Evolutionary conservation across 2,797 vertebrate species (phyloP), one percentile per base, ranked within the genome.

Genomic region (Coregonus ussuriensis): DNA sequence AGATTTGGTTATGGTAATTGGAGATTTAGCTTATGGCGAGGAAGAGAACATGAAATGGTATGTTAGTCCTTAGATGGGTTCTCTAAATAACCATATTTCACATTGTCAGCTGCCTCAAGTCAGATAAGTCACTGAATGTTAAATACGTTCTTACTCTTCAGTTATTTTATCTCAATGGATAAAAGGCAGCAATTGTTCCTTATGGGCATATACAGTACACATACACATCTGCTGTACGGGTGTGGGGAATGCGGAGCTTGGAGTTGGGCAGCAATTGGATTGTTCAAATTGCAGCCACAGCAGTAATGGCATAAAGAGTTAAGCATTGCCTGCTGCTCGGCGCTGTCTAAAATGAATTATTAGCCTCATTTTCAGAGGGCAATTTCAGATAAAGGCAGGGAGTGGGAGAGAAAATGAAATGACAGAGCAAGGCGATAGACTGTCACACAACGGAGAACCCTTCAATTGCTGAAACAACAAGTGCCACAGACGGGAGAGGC

Each of bases 311-410:
- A 82, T 89, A 84, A 90, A 92, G 87, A 89, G 82, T 84, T 90
- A 89, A 91, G 75, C 87, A 81, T 81, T 85, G 81, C 87, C 85
- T 89, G 84, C 90, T 91, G 88, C 85, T 59, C 62, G 35, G 78
- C 75, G 75, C 84, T 91, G 90, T 90, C 80, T n/a, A 89, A 86
- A 86, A 87, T 91, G 90, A 92, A 86, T 88, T 91, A 91, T 91
- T 91, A 88, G 85, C 79, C 86, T 88, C 77, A 87, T 92, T 93
- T 91, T 92, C 87, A 79, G 51, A 41, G 82, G 83, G 86, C 85
- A 89, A 88, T 91, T 91, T 85, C 80, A 88, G 84, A 88, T 85
- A 88, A 89, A 88, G 83, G 79, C 80, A 56, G 75, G 41, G 74
- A 81, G 84, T 74, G 76, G 74, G 75, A 3, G 37, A 71, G 66